phyloP scores from a whole-genome alignment of 2,888 invertebrate genomes.

The Andrena praecox region DNA sequence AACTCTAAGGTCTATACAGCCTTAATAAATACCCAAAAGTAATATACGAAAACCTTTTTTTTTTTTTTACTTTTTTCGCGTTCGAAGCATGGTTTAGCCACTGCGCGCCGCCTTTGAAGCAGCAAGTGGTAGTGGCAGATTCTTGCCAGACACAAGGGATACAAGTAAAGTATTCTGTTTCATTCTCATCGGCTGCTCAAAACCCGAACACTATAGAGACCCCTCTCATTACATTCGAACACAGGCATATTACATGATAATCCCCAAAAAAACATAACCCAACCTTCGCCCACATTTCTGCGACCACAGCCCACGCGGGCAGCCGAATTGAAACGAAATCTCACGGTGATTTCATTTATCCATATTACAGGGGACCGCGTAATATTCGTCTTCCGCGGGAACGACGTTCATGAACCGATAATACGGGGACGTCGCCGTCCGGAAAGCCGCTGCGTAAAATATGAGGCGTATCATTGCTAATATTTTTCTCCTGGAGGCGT shows the following conservation, averaged over 20 bases:
- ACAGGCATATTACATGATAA: no score
- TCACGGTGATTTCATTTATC: conserved; percentile 36
- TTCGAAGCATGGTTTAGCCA: no score
- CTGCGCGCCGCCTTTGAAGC: no score
- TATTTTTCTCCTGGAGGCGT: conserved; percentile 67
- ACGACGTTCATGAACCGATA: conserved; percentile 67
- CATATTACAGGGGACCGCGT: conserved; percentile 21
- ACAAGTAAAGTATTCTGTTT: no score
- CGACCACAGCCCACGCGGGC: not conserved
- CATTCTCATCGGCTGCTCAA: not conserved
- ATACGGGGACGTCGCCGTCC: conserved; percentile 58
- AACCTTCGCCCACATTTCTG: not conserved
- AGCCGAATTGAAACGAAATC: conserved; percentile 40
- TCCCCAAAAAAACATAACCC: not conserved
- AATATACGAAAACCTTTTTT: no score
- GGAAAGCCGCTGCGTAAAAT: conserved; percentile 64
- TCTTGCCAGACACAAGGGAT: no score
- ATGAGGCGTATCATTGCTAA: conserved; percentile 72
- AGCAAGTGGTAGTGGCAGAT: no score
- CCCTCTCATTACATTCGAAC: not conserved
- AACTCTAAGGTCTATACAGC: no score
- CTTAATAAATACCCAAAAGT: no score
- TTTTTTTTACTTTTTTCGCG: no score
- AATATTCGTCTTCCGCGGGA: conserved; percentile 59
- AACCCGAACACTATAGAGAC: not conserved